These are phyloP conservation scores for Phenganax stokvisi DNA, from an alignment of 92 coral and sea anemone genomes.

Conservation along the genomic window DNA sequence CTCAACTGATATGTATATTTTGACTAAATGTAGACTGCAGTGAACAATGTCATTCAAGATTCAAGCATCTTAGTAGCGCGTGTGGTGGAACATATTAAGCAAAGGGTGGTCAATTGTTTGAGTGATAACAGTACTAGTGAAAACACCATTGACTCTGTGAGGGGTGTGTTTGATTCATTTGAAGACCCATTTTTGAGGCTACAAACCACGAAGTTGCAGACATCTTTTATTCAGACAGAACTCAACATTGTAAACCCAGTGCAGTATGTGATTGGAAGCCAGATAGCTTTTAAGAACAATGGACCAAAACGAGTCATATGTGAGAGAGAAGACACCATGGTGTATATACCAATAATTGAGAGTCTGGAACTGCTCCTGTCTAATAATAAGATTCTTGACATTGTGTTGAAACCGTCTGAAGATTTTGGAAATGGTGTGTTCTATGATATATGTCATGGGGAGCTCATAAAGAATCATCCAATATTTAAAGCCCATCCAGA, in stretches of 20 bases:
- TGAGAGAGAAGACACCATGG: background rate
- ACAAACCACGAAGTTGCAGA: background rate
- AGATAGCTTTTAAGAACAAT: background rate
- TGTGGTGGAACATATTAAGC: background rate
- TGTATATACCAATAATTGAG: background rate
- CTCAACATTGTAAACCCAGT: background rate
- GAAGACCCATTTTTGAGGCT: background rate
- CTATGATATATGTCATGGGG: slow-evolving; percentile 5
- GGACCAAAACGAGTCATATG: background rate
- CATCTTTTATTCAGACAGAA: background rate
- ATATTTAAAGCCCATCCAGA: background rate
- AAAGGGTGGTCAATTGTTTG: background rate
- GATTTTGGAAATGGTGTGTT: background rate
- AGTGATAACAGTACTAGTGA: background rate
- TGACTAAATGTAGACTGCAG: background rate
- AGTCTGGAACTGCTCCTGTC: background rate
- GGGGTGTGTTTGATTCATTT: background rate
- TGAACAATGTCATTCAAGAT: background rate
- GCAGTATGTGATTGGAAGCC: background rate
- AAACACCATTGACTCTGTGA: background rate
- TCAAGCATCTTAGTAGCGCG: background rate
- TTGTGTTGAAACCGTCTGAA: background rate
- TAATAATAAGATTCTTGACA: background rate
- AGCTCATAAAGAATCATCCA: background rate
- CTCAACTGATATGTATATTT: background rate